Evolutionary conservation across 2,113 vertebrate species (phyloP), one percentile per base, ranked within the genome.

Genomic region (Myocastor coypus): DNA sequence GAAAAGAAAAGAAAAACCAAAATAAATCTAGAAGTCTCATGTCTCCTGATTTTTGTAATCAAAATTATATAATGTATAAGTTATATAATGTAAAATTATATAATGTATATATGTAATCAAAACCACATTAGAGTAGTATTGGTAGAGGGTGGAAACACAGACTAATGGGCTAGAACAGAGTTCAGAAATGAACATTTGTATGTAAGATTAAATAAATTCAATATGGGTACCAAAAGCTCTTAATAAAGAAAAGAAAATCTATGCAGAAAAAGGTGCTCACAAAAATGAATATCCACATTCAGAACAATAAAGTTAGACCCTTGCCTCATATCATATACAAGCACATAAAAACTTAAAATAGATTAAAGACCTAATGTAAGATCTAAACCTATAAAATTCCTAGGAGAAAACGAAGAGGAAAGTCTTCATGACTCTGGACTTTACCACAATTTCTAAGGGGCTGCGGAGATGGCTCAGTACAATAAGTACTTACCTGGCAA

Each of bases 271-370:
- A n/a, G 17, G 13, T 91, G 12, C 14, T 81, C 19, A 20, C 0
- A 59, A 96, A 87, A 59, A 28, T 50, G 26, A 12, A 50, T 50
- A 50, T 28, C 42, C 26, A 50, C 75, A 50, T 30, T 28, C 13
- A 30, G 16, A 50, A 78, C 26, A 78, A 78, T 78, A 42, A 50
- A 78, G 42, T 78, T 73, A 68, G 10, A 94, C 28, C 57, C 40
- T 82, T 66, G 32, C 12, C 57, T 90, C 37, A 73, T 24, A 75
- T 7, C 26, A 68, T 9, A 42, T 4, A 40, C 37, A 87, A 8
- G 37, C n/a, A 96, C 81, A 50, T 73, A 55, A 90, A 90, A 8
- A 68, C 22, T 24, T 77, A 73, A 83, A 92, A 64, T 81, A 24
- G 7, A 80, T 85, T 86, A 73, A 81, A 71, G 52, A 19, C 32